Conservation (phyloP, 2,797 vertebrate genomes). For the Gymnodraco acuticeps region DNA sequence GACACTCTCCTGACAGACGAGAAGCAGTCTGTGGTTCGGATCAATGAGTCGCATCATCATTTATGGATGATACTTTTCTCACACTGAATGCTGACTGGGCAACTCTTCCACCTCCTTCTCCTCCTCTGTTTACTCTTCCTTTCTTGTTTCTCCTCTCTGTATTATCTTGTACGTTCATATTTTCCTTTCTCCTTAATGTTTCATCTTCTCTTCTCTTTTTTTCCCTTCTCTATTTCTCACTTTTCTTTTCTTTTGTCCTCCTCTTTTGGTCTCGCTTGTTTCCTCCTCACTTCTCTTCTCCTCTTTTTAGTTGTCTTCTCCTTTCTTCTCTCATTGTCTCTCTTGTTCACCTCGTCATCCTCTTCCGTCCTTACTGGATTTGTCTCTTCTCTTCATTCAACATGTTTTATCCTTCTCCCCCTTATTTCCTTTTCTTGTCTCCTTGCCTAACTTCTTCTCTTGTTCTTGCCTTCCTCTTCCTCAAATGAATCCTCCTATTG, state of each 20-base stretch:
- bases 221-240: background rate
- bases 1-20: constrained; percentile 61
- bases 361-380: background rate
- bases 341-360: background rate
- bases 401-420: background rate
- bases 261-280: too few relatives aligned
- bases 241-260: background rate
- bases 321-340: background rate
- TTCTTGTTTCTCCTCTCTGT: fast-evolving
- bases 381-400: too few relatives aligned
- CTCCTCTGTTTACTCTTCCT: background rate
- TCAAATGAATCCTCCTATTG: too few relatives aligned
- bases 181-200: background rate
- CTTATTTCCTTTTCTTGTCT: background rate
- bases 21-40: constrained; percentile 54
- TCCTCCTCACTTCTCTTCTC: background rate
- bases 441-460: background rate
- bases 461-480: too few relatives aligned
- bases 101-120: constrained; percentile 16
- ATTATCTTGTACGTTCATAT: background rate
- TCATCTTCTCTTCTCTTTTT: fast-evolving
- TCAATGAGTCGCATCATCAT: constrained; percentile 70
- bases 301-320: background rate
- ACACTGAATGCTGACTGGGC: constrained; percentile 57
- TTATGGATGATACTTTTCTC: constrained; percentile 64